A percentile compares a stretch with the other conserved stretches of the same genome.
Conservation (phyloP, 2,797 vertebrate species). For the Streptopelia turtur region DNA sequence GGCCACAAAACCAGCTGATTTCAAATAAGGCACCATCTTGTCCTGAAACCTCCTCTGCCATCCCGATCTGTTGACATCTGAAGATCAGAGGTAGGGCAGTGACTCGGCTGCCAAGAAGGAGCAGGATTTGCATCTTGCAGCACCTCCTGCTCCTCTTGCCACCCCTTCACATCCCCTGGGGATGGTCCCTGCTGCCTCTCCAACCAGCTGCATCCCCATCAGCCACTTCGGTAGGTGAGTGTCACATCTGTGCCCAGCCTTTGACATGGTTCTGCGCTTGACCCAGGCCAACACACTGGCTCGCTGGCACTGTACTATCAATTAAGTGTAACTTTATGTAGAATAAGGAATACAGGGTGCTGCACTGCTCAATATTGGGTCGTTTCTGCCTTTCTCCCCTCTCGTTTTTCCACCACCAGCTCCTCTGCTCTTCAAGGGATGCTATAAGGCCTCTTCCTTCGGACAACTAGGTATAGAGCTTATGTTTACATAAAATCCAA, state of each 20-base stretch:
- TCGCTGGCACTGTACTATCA: neutral
- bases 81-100: neutral
- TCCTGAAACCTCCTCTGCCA: neutral
- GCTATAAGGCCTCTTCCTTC: neutral
- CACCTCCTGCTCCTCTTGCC: neutral
- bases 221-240: neutral
- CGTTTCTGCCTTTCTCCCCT: neutral
- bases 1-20: neutral
- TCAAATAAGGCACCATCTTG: neutral
- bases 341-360: neutral
- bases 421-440: neutral
- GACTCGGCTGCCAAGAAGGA: neutral
- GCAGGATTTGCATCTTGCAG: neutral
- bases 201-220: neutral
- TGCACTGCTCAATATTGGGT: neutral
- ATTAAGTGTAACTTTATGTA: neutral
- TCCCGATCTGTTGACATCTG: neutral
- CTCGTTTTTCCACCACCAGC: neutral
- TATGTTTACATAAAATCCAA: neutral
- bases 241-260: accelerated
- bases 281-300: neutral
- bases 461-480: neutral
- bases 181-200: too few relatives aligned
- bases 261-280: accelerated
- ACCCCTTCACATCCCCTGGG: neutral